These are phyloP conservation scores for Zalophus californianus DNA, from an alignment of 2,797 vertebrate species.

Conservation along the genomic window DNA sequence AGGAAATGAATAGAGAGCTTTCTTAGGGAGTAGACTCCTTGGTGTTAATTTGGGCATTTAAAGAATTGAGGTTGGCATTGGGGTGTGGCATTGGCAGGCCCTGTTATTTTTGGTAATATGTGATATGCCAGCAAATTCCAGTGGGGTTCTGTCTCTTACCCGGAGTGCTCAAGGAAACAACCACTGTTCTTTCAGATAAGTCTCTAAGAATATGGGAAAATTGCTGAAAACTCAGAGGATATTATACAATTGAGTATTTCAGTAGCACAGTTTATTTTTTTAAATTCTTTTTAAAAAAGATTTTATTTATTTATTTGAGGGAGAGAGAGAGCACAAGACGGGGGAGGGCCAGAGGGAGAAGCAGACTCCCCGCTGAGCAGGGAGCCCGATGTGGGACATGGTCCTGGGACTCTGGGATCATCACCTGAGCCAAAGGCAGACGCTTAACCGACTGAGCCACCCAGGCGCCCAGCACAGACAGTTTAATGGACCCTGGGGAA, in stretches of 20 bases:
- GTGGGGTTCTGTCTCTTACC: not conserved
- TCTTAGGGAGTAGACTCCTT: not conserved
- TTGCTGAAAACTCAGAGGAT: slow-evolving; percentile 6
- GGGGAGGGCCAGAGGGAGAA: not conserved
- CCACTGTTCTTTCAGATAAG: not conserved
- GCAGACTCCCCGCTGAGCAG: not conserved
- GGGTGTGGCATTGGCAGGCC: not conserved
- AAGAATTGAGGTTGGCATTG: slow-evolving; percentile 13
- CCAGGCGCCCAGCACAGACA: not conserved
- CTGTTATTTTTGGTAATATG: not conserved
- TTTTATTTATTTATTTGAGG: not conserved
- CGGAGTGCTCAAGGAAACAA: not conserved
- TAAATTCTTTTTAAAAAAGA: no score
- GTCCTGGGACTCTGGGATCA: not conserved
- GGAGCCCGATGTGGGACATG: not conserved
- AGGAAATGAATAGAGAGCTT: not conserved
- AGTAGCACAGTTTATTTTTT: not conserved
- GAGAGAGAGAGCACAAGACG: not conserved
- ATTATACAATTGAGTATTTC: slow-evolving; percentile 52
- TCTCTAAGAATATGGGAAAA: slow-evolving; percentile 29
- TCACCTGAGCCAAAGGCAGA: not conserved
- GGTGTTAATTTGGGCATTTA: not conserved
- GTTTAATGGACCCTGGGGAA: not conserved
- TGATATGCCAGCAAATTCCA: slow-evolving; percentile 6
- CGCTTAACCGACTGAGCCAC: not conserved